phyloP scores from a whole-genome alignment of 1,140 invertebrate species.

The Papilio helenus region DNA sequence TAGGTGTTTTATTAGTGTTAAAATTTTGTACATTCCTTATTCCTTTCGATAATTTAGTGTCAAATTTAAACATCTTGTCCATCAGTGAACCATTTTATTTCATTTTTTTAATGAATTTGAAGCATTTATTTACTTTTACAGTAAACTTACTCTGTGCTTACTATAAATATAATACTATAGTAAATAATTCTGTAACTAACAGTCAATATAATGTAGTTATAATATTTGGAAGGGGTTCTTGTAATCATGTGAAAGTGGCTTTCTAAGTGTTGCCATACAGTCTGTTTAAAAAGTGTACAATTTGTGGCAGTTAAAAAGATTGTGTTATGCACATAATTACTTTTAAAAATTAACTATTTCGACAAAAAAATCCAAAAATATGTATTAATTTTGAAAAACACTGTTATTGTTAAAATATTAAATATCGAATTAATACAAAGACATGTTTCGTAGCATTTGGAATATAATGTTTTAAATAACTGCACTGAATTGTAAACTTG shows the following conservation, averaged over 20 bases:
- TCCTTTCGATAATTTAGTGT: not conserved
- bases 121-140: not conserved
- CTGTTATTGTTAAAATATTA: not conserved
- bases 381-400: not conserved
- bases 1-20: not conserved
- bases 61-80: not conserved
- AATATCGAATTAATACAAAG: not conserved
- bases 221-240: slow-evolving; percentile 18
- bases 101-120: not conserved
- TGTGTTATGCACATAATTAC: not conserved
- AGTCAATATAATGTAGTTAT: slow-evolving; percentile 22
- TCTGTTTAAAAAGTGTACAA: not conserved
- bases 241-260: not conserved
- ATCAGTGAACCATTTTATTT: not conserved
- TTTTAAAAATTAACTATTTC: not conserved
- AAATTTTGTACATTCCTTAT: not conserved
- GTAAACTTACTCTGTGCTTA: slow-evolving; percentile 1
- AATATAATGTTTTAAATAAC: not conserved
- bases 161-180: not conserved
- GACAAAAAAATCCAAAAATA: too few relatives aligned
- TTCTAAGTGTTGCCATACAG: not conserved
- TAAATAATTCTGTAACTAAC: slow-evolving; percentile 1
- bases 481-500: not conserved
- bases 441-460: not conserved
- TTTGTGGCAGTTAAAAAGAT: not conserved